A percentile compares a stretch with the other conserved stretches of the same genome.
These are phyloP conservation scores for Atopsyche davidsoni DNA, from an alignment of 1,140 invertebrate genomes.

Conservation along the genomic window DNA sequence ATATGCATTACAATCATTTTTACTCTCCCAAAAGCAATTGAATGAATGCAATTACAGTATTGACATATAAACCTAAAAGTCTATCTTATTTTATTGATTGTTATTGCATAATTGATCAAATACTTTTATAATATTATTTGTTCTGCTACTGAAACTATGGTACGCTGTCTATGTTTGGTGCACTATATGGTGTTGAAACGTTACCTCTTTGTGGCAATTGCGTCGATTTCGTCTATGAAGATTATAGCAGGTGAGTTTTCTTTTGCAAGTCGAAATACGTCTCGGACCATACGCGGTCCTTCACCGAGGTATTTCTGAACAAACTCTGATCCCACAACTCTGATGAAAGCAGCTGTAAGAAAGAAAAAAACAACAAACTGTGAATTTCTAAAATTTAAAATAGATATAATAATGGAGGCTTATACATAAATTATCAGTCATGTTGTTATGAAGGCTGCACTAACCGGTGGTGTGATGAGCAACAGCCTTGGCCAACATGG, in stretches of 20 bases:
- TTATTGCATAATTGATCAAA: no score
- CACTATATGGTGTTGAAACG: no score
- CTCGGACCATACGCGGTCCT: conserved; percentile 97
- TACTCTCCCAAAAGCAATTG: no score
- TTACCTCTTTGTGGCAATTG: conserved; percentile 95
- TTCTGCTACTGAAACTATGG: no score
- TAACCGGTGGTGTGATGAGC: conserved; percentile 93
- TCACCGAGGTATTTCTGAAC: conserved; percentile 99
- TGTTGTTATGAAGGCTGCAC: background rate
- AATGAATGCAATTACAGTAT: no score
- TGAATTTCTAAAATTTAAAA: conserved; percentile 6
- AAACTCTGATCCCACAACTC: conserved; percentile 98
- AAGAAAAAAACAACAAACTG: conserved; percentile 32
- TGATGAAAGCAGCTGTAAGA: conserved; percentile 83
- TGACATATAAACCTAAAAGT: no score
- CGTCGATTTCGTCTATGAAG: conserved; percentile 98
- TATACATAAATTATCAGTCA: conserved; percentile 11
- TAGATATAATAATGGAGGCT: conserved; percentile 4
- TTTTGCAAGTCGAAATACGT: conserved; percentile 97
- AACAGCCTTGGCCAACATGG: conserved; percentile 98
- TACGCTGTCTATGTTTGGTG: no score
- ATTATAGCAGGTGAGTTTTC: conserved; percentile 99
- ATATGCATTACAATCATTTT: no score
- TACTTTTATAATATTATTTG: no score
- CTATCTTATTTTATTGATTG: no score